Evolutionary conservation across 2,113 vertebrate genomes (phyloP).

Genomic region (Anhinga anhinga): DNA sequence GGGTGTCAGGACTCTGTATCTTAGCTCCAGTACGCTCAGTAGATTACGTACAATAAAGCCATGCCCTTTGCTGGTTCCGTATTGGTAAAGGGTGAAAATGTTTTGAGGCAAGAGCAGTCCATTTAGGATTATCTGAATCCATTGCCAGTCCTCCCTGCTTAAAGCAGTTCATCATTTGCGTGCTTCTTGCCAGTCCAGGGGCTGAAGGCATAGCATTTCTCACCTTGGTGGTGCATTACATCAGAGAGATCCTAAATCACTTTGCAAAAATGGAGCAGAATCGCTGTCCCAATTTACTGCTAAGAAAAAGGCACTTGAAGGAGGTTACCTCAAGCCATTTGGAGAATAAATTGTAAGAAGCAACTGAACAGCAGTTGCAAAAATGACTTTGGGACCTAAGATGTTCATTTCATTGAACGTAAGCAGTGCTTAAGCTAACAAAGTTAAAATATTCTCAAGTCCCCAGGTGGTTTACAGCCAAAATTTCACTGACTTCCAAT

Average conservation of each 20-base stretch:
- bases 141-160: neutral
- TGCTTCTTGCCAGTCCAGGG: neutral
- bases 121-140: neutral
- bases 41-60: neutral
- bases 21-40: neutral
- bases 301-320: neutral
- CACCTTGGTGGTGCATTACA: neutral
- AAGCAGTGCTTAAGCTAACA: neutral
- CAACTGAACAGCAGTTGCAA: neutral
- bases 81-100: neutral
- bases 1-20: neutral
- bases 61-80: neutral
- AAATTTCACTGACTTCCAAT: neutral
- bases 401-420: neutral
- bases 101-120: neutral
- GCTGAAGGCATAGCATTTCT: neutral
- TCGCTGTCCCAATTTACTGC: neutral
- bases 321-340: neutral
- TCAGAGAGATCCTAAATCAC: constrained; percentile 6
- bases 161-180: neutral
- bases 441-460: neutral
- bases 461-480: neutral
- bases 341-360: neutral
- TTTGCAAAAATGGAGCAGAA: constrained; percentile 7
- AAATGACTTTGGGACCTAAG: neutral